A percentile compares a stretch with the other conserved stretches of the same genome.
Evolutionary conservation across 2,113 vertebrate genomes (phyloP).

Genomic region (Perognathus longimembris): DNA sequence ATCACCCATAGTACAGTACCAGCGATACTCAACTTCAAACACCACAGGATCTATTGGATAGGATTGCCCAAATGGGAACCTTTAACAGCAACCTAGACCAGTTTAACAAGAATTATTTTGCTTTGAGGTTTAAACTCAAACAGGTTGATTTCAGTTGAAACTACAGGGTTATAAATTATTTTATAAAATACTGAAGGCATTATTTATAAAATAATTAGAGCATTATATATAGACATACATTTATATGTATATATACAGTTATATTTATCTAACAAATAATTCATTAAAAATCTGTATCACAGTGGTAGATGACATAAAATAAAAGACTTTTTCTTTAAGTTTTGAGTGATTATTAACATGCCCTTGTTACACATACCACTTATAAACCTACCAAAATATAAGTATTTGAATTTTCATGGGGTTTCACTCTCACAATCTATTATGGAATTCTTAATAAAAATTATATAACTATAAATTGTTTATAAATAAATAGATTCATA

Average conservation of each 20-base stretch:
- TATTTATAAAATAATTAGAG: not conserved
- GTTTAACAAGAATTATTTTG: not conserved
- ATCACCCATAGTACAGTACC: not conserved
- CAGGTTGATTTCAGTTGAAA: not conserved
- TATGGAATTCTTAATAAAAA: not conserved
- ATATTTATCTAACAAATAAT: too few species aligned
- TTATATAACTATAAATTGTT: not conserved
- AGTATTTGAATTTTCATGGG: not conserved
- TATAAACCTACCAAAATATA: not conserved
- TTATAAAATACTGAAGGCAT: not conserved
- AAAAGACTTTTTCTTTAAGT: not conserved
- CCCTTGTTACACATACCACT: not conserved
- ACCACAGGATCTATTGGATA: not conserved
- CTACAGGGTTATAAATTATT: not conserved
- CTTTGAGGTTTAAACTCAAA: not conserved
- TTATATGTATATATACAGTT: too few species aligned
- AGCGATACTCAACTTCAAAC: not conserved
- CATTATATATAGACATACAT: not conserved
- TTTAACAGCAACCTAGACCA: not conserved
- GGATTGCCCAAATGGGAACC: not conserved
- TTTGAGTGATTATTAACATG: not conserved
- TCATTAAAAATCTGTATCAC: not conserved
- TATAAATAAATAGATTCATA: not conserved
- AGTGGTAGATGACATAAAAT: not conserved
- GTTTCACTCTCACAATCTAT: not conserved